Conservation (phyloP, 2,797 vertebrate genomes). For the Numenius phaeopus region DNA sequence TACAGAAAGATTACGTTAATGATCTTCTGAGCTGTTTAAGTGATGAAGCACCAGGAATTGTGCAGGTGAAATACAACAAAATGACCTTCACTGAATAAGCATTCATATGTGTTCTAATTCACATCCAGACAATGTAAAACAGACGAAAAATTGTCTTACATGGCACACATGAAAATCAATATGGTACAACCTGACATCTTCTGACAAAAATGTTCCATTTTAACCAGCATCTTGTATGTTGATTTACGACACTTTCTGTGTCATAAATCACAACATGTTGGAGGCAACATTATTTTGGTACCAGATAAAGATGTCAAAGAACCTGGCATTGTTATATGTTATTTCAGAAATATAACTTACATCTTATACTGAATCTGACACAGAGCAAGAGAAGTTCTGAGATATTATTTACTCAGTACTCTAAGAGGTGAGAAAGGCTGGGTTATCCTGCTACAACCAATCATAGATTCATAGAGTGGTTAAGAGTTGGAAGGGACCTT, state of each 20-base stretch:
- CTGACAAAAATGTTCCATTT: neutral
- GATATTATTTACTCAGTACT: neutral
- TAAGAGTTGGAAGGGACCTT: no score
- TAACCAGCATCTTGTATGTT: neutral
- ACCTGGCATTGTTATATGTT: neutral
- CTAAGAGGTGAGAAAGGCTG: neutral
- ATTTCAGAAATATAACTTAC: neutral
- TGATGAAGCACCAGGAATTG: neutral
- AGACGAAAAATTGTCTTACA: neutral
- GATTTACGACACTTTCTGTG: neutral
- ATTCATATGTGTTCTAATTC: neutral
- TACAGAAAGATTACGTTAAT: neutral
- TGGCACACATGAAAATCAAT: neutral
- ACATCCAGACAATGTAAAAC: neutral
- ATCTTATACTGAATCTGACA: neutral
- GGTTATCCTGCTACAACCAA: neutral
- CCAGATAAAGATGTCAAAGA: slow-evolving; percentile 18
- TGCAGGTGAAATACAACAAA: neutral
- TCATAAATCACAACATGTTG: neutral
- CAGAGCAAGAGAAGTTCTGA: neutral
- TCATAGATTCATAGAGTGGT: no score
- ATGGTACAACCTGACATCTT: neutral
- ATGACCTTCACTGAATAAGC: neutral
- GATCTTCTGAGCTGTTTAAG: neutral
- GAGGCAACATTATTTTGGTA: slow-evolving; percentile 15